Evolutionary conservation across 2,888 invertebrate genomes (phyloP).

Genomic region (Zaprionus bogoriensis): DNA sequence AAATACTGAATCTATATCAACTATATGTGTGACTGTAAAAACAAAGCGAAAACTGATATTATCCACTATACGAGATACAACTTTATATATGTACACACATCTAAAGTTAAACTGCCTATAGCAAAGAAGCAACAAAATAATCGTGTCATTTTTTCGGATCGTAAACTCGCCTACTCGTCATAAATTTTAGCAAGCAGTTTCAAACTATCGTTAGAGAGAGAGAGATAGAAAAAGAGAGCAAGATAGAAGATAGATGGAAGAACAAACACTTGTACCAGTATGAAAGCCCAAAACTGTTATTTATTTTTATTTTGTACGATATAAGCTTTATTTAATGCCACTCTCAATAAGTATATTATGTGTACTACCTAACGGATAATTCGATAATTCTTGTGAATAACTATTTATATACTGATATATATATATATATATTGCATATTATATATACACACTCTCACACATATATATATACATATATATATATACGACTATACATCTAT

Average conservation of each 20-base stretch:
- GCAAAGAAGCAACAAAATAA: conserved; percentile 45
- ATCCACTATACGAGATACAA: conserved; percentile 52
- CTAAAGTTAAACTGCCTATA: conserved; percentile 60
- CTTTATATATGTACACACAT: conserved; percentile 41
- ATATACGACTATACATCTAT: conserved; percentile 59
- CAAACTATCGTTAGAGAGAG: conserved; percentile 15
- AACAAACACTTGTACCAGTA: conserved; percentile 70
- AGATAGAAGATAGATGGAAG: background rate
- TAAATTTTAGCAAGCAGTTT: conserved; percentile 48
- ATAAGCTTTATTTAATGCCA: conserved; percentile 51
- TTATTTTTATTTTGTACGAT: conserved; percentile 72
- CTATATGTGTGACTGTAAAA: conserved; percentile 64
- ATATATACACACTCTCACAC: conserved; percentile 9
- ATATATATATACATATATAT: conserved; percentile 38
- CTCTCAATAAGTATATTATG: conserved; percentile 28
- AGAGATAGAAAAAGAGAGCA: background rate
- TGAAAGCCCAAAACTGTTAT: conserved; percentile 75
- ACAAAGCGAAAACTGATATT: conserved; percentile 55
- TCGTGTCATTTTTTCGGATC: conserved; percentile 41
- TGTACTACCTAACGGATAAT: conserved; percentile 66
- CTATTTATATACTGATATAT: conserved; percentile 70
- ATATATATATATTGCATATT: conserved; percentile 36
- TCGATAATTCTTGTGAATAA: conserved; percentile 72
- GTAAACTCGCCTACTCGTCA: conserved; percentile 73
- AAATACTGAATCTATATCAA: conserved; percentile 42